These are phyloP conservation scores for Teinopalpus imperialis DNA, from an alignment of 2,888 invertebrate species.

Conservation along the genomic window DNA sequence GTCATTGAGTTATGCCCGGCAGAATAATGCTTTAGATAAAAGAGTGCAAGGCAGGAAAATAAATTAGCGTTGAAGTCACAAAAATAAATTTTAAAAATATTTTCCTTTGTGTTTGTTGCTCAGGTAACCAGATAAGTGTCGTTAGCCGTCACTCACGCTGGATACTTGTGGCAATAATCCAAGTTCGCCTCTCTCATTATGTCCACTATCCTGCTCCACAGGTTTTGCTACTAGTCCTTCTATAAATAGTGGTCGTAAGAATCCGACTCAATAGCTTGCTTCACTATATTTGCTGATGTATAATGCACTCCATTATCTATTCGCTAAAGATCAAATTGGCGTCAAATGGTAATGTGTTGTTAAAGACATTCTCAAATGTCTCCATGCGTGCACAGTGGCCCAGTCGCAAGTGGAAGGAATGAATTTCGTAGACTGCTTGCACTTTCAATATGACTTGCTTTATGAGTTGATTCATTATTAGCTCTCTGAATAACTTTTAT, in stretches of 20 bases:
- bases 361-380: slow-evolving; percentile 31
- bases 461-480: slow-evolving; percentile 52
- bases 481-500: slow-evolving; percentile 45
- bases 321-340: slow-evolving; percentile 35
- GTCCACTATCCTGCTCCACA: slow-evolving; percentile 62
- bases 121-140: slow-evolving; percentile 39
- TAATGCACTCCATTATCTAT: slow-evolving; percentile 32
- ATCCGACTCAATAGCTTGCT: slow-evolving; percentile 37
- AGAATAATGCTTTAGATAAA: slow-evolving; percentile 32
- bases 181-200: slow-evolving; percentile 60
- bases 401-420: slow-evolving; percentile 67
- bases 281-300: slow-evolving; percentile 27
- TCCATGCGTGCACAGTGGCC: slow-evolving; percentile 51
- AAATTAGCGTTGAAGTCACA: slow-evolving; percentile 33
- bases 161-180: slow-evolving; percentile 53
- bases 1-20: slow-evolving; percentile 24
- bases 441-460: slow-evolving; percentile 66
- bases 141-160: slow-evolving; percentile 43
- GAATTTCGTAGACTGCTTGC: slow-evolving; percentile 70
- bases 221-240: slow-evolving; percentile 69
- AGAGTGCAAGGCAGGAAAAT: slow-evolving; percentile 29
- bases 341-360: slow-evolving; percentile 18
- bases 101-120: slow-evolving; percentile 32
- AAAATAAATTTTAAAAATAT: slow-evolving; percentile 34
- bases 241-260: slow-evolving; percentile 61